Percentiles rank a stretch among this genome's conserved stretches.
Evolutionary conservation across 2,113 vertebrate genomes (phyloP).

Genomic region (Holacanthus passer): DNA sequence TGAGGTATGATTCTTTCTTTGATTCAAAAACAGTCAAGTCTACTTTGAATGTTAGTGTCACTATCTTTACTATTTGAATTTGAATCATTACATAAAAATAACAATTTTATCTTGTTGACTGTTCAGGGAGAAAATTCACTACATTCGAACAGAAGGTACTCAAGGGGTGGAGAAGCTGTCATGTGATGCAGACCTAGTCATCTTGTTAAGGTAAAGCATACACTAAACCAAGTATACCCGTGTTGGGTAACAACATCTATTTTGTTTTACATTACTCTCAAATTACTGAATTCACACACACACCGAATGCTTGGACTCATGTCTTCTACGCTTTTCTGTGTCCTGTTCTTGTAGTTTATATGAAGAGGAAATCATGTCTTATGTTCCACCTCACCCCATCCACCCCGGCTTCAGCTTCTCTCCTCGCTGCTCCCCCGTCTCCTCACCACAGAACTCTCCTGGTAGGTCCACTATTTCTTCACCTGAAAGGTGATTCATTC

Average conservation of each 20-base stretch:
- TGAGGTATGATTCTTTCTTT: constrained; percentile 86
- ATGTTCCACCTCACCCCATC: constrained; percentile 90
- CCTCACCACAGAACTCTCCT: constrained; percentile 97
- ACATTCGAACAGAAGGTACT: constrained; percentile 94
- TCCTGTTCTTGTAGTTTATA: constrained; percentile 87
- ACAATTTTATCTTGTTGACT: neutral
- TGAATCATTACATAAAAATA: no score
- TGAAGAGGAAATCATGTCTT: constrained; percentile 99
- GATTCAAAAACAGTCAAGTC: neutral
- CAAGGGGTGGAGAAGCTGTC: constrained; percentile 96
- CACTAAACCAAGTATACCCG: neutral
- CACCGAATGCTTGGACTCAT: neutral
- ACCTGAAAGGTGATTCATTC: no score
- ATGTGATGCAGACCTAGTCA: constrained; percentile 97
- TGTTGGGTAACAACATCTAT: neutral
- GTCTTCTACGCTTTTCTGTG: neutral
- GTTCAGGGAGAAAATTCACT: constrained; percentile 97
- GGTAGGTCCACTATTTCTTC: constrained; percentile 80
- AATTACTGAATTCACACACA: neutral
- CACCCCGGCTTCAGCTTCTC: constrained; percentile 95
- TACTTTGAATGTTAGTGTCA: no score
- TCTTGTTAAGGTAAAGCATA: constrained; percentile 91
- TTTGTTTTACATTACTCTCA: neutral
- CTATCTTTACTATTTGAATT: neutral
- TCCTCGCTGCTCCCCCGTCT: constrained; percentile 95